These are phyloP conservation scores for Rousettus leschenaultii DNA, from an alignment of 2,113 vertebrate species.

Conservation along the genomic window DNA sequence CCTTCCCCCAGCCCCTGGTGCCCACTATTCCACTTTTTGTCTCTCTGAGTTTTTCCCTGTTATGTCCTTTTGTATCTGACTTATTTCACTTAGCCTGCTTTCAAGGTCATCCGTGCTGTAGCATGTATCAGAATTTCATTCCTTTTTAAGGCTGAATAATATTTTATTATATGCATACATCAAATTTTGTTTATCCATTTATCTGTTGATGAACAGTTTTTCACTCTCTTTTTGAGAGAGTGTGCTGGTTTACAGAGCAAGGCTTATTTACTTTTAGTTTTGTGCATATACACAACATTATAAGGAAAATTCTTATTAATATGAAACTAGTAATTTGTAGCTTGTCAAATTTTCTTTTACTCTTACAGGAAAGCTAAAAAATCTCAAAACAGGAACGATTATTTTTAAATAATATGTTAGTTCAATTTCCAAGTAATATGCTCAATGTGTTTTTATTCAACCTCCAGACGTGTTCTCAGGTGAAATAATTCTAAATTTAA, in stretches of 20 bases:
- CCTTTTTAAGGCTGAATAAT: not conserved
- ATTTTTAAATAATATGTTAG: not conserved
- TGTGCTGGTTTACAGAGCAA: not conserved
- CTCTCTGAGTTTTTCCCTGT: not conserved
- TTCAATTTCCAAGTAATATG: not conserved
- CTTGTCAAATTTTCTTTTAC: not conserved
- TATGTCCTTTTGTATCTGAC: not conserved
- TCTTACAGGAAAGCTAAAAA: not conserved
- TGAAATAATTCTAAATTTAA: not conserved
- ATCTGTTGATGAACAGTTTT: not conserved
- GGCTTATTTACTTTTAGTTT: not conserved
- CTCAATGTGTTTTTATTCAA: not conserved
- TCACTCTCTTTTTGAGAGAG: not conserved
- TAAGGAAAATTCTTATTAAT: not conserved
- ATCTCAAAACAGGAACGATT: not conserved
- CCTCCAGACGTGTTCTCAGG: not conserved
- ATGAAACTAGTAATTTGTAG: not conserved
- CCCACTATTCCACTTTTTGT: not conserved
- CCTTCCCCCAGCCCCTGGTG: not conserved
- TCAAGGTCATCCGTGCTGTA: not conserved
- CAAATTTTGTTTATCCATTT: not conserved
- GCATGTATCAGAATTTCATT: not conserved
- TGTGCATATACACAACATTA: not conserved
- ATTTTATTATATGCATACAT: not conserved
- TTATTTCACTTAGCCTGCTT: not conserved